Base-by-base conservation (phyloP, 1,140 invertebrate genomes). In the Drosophila kurseongensis region DNA sequence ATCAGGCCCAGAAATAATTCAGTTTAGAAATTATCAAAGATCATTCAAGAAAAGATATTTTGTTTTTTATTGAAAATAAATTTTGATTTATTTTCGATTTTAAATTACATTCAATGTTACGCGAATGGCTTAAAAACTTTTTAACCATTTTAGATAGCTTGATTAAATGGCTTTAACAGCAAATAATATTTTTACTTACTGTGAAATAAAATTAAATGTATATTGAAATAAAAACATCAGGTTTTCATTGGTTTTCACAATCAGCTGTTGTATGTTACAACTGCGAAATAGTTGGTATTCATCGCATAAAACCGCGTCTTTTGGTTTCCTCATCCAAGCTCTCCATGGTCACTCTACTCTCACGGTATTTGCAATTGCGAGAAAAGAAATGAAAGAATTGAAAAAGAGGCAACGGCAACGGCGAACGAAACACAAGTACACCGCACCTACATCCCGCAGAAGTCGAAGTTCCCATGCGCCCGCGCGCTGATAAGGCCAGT, bases 401-500 rank as follows among this genome's bases (percentile, higher is more conserved):
- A 36, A 52, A 18, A 29, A 55, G 27, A 55, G 14, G 29, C 29
- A 32, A 32, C 29, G 29, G 29, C 29, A 32, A 32, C 29, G 29
- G 29, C 29, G 29, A 32, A 32, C 29, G 29, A 27, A 41, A 40
- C 18, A 4, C 35, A 16, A 41, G n/a, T 16, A 16, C 23, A 42
- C 27, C 23, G 38, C 38, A 29, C 40, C 29, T 16, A 41, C 54
- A 14, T 38, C 23, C 45, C 36, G 36, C 63, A 67, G 29, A 27
- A 48, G 45, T 69, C 65, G 36, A 27, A 48, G 45, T 69, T 69
- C 51, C 65, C 51, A 38, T 68, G 67, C 67, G 67, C 67, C 67
- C 67, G 67, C 42, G 62, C 67, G 42, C 67, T 72, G 69, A 73
- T 73, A 73, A 73, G 14, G 44, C n/a, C 45, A 51, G 13, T 35